Percentiles rank a stretch among this genome's conserved stretches.
Evolutionary conservation across 2,797 vertebrate species (phyloP).

Genomic region (Aphelocoma californica): DNA sequence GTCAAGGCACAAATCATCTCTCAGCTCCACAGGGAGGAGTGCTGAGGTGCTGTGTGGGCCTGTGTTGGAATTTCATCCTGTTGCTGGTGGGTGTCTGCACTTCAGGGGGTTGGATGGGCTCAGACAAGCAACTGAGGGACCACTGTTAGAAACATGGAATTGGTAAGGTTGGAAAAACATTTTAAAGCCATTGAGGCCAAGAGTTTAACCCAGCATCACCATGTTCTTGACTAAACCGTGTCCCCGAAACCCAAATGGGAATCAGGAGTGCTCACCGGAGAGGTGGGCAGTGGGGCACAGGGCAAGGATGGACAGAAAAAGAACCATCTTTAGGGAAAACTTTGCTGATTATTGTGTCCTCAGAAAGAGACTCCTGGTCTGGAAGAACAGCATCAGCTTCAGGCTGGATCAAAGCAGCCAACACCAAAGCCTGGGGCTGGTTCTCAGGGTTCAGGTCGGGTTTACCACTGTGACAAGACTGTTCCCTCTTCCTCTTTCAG

Average conservation of each 20-base stretch:
- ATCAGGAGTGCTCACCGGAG: background rate
- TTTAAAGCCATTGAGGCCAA: background rate
- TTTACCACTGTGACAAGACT: background rate
- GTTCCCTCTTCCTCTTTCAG: rapidly evolving
- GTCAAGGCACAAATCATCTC: background rate
- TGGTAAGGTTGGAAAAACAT: background rate
- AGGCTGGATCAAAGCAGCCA: background rate
- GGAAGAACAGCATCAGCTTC: background rate
- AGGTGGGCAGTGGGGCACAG: background rate
- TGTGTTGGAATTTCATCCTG: background rate
- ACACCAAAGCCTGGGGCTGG: background rate
- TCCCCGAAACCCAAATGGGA: background rate
- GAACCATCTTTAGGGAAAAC: background rate
- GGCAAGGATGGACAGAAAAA: background rate
- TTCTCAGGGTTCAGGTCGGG: background rate
- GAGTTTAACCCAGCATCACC: rapidly evolving
- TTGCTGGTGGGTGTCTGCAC: background rate
- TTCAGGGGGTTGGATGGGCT: background rate
- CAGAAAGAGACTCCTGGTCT: background rate
- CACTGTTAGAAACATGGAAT: background rate
- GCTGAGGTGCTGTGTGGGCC: background rate
- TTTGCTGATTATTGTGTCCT: background rate
- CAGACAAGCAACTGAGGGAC: background rate
- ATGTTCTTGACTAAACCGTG: rapidly evolving
- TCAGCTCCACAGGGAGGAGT: background rate